Evolutionary conservation across 2,888 invertebrate genomes (phyloP).

Genomic region (Podotricha telesiphe): DNA sequence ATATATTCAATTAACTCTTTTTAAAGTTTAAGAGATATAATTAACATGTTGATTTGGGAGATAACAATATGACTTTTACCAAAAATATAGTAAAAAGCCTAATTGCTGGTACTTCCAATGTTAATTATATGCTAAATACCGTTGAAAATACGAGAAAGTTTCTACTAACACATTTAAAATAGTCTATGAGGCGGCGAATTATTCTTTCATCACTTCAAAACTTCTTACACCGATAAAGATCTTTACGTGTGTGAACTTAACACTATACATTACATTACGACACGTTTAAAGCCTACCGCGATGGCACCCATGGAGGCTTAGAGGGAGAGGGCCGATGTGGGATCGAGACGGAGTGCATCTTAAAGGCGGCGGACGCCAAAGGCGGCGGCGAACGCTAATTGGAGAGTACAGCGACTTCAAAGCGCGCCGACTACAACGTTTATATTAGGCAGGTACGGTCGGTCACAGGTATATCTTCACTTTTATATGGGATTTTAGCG

Average conservation of each 20-base stretch:
- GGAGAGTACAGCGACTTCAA: slow-evolving; percentile 78
- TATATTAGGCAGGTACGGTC: slow-evolving; percentile 75
- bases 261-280: slow-evolving; percentile 34
- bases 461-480: slow-evolving; percentile 38
- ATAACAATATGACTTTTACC: slow-evolving; percentile 1
- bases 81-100: not conserved
- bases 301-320: slow-evolving; percentile 41
- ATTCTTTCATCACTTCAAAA: slow-evolving; percentile 40
- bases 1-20: not conserved
- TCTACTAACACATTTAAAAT: slow-evolving; percentile 27
- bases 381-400: slow-evolving; percentile 81
- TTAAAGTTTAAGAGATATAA: not conserved
- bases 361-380: slow-evolving; percentile 79
- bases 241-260: slow-evolving; percentile 42
- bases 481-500: slow-evolving; percentile 2
- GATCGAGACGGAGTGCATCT: slow-evolving; percentile 58
- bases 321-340: slow-evolving; percentile 48
- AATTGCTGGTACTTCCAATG: not conserved
- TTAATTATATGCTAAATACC: slow-evolving; percentile 23
- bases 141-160: slow-evolving; percentile 21
- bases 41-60: not conserved
- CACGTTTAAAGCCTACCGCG: slow-evolving; percentile 38
- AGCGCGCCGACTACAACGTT: slow-evolving; percentile 76
- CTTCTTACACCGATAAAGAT: slow-evolving; percentile 39
- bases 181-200: slow-evolving; percentile 38